Percentiles rank a stretch among this genome's conserved stretches.
Evolutionary conservation across 2,113 vertebrate species (phyloP).

Genomic region (Myiopsitta monachus): DNA sequence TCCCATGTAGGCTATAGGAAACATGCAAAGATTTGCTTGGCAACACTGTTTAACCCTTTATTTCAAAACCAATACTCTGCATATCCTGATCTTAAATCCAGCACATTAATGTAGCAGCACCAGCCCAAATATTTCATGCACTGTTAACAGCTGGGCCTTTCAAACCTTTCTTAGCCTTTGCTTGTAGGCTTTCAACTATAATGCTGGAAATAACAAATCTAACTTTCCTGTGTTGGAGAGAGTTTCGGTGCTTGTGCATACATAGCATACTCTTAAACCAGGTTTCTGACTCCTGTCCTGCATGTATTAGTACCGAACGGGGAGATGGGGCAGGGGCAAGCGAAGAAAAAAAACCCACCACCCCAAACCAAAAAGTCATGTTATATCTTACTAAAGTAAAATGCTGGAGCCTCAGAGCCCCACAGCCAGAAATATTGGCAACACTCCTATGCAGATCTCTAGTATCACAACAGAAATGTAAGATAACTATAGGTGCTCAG

Average conservation of each 20-base stretch:
- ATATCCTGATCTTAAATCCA: background rate
- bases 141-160: background rate
- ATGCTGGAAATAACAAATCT: background rate
- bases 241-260: no score
- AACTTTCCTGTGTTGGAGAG: background rate
- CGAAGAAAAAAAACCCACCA: rapidly evolving
- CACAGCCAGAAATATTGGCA: no score
- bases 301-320: no score
- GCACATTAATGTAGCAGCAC: background rate
- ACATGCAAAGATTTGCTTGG: background rate
- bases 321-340: no score
- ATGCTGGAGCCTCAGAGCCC: background rate
- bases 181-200: background rate
- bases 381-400: background rate
- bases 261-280: background rate
- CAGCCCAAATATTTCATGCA: background rate
- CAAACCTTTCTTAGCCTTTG: background rate
- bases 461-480: rapidly evolving
- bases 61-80: background rate
- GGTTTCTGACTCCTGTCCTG: background rate
- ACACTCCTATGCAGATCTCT: rapidly evolving
- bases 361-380: background rate
- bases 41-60: background rate
- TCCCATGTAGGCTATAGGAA: background rate
- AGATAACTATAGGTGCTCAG: rapidly evolving